phyloP scores from a whole-genome alignment of 2,113 vertebrate genomes.

The Hypocryptadius cinnamomeus region DNA sequence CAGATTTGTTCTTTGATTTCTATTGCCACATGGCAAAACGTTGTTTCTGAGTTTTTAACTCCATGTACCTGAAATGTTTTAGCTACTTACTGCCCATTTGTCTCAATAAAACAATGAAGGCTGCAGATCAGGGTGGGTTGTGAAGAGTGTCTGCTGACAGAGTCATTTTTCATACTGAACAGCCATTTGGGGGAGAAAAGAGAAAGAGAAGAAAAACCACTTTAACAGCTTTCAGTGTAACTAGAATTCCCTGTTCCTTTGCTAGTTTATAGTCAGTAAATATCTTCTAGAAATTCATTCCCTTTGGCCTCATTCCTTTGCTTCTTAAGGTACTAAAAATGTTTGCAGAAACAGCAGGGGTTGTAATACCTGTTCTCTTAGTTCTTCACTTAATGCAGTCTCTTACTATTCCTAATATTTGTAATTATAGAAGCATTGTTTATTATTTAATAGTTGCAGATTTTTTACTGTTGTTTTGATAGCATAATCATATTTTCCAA shows the following conservation, averaged over 20 bases:
- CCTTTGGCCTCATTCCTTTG: background rate
- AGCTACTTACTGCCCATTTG: background rate
- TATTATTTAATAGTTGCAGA: background rate
- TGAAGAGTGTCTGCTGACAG: background rate
- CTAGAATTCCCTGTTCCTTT: constrained; percentile 23
- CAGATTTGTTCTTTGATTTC: background rate
- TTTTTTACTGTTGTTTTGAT: background rate
- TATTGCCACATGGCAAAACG: background rate
- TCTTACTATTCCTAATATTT: background rate
- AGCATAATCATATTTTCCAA: background rate
- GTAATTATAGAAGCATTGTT: background rate
- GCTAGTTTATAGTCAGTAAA: background rate
- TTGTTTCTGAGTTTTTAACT: background rate
- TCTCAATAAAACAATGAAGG: constrained; percentile 27
- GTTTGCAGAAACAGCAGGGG: background rate
- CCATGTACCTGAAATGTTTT: background rate
- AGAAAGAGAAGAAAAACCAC: background rate
- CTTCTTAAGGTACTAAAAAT: background rate
- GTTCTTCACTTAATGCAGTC: background rate
- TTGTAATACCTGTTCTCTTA: background rate
- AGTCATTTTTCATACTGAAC: constrained; percentile 38
- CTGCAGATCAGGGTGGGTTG: background rate
- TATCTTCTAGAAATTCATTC: constrained; percentile 4
- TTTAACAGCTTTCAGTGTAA: constrained; percentile 24
- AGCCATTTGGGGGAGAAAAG: constrained; percentile 7